A percentile compares a stretch with the other conserved stretches of the same genome.
phyloP scores from a whole-genome alignment of 2,113 vertebrate species.

The Agelaius tricolor region DNA sequence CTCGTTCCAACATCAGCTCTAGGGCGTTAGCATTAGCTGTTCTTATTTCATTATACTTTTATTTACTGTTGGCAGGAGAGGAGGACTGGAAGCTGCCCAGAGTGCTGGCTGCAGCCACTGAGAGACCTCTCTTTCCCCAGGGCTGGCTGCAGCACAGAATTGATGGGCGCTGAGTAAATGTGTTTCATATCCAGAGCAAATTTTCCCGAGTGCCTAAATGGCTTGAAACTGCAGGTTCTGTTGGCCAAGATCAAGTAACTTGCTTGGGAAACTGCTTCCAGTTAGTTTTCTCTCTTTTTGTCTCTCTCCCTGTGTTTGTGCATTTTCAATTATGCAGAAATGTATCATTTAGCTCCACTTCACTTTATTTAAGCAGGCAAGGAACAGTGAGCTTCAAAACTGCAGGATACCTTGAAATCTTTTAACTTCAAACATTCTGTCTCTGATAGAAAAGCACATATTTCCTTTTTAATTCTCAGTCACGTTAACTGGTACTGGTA shows the following conservation, averaged over 20 bases:
- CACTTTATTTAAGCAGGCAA: not conserved
- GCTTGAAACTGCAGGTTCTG: not conserved
- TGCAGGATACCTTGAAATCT: not conserved
- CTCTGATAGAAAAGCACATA: not conserved
- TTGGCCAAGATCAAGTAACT: not conserved
- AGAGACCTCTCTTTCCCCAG: not conserved
- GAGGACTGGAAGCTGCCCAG: not conserved
- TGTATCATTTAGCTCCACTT: not conserved
- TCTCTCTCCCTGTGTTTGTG: not conserved
- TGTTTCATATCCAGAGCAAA: not conserved
- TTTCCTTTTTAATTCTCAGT: not conserved
- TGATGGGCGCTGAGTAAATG: fast-evolving
- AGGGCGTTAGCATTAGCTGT: not conserved
- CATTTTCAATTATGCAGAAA: not conserved
- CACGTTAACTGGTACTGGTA: not conserved
- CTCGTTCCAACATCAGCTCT: not conserved
- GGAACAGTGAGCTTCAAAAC: not conserved
- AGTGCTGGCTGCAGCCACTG: fast-evolving
- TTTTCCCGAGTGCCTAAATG: not conserved
- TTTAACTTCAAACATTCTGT: not conserved
- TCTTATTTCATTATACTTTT: not conserved
- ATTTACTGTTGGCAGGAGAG: not conserved
- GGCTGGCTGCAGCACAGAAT: not conserved
- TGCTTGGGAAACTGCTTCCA: not conserved
- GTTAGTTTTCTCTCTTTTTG: not conserved